These are phyloP conservation scores for Heliconius himera DNA, from an alignment of 1,140 invertebrate species.

Conservation along the genomic window DNA sequence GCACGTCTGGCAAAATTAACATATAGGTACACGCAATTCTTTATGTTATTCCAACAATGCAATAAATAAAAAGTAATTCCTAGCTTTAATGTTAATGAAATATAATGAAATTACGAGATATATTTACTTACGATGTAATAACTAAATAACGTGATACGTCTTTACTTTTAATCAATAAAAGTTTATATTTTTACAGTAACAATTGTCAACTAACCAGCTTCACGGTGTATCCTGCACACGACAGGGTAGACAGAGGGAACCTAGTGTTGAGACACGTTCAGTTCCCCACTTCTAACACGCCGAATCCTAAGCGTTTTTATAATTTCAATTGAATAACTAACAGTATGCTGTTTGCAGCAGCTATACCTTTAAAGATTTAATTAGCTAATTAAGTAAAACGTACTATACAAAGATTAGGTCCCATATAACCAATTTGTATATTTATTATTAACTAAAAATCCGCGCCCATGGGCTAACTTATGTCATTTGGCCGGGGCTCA, in stretches of 20 bases:
- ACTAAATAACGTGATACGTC: no score
- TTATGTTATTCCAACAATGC: background rate
- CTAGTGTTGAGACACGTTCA: no score
- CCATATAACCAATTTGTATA: conserved; percentile 67
- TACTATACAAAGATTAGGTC: conserved; percentile 35
- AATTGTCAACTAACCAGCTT: no score
- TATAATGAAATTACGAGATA: background rate
- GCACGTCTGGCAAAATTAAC: conserved; percentile 22
- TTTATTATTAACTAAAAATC: conserved; percentile 73
- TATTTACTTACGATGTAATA: background rate
- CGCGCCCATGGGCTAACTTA: conserved; percentile 78
- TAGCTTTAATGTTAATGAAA: background rate
- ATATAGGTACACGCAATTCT: conserved; percentile 20
- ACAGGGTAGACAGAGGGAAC: no score
- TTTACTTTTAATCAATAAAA: no score
- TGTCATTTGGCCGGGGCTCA: conserved; percentile 80
- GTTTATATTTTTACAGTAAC: no score
- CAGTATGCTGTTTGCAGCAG: no score
- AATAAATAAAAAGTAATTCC: conserved; percentile 1
- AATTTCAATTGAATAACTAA: no score
- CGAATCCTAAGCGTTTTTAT: no score
- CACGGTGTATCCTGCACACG: no score
- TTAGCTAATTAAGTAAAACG: background rate
- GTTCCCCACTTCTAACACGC: no score
- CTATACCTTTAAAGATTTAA: background rate